Conservation (phyloP, 2,113 vertebrate genomes). For the Spea multiplicata region DNA sequence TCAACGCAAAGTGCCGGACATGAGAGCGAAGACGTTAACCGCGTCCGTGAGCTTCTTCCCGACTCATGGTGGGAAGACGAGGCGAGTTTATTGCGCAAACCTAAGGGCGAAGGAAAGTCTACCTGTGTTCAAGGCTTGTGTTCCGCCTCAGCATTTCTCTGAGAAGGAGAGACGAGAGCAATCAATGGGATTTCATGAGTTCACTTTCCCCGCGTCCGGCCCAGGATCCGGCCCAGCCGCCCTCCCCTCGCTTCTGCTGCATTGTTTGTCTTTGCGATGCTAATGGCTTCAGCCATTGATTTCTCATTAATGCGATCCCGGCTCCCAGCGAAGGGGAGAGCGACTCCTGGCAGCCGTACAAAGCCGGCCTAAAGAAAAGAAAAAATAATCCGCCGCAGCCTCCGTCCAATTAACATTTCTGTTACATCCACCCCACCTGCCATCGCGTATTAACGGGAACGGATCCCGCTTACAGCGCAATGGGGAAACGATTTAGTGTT, state of each 20-base stretch:
- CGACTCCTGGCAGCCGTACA: conserved; percentile 9
- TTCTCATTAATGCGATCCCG: conserved; percentile 13
- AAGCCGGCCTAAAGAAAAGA: conserved; percentile 7
- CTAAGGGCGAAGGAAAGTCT: neutral
- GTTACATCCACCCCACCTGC: too few species aligned
- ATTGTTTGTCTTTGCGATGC: conserved; percentile 9
- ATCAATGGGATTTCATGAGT: conserved; percentile 33
- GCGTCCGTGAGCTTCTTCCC: too few species aligned
- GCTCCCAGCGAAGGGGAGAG: neutral
- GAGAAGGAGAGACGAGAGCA: conserved; percentile 5
- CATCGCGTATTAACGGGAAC: too few species aligned
- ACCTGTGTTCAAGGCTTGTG: neutral
- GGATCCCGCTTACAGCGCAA: too few species aligned
- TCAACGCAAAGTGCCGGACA: too few species aligned
- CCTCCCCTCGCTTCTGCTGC: neutral
- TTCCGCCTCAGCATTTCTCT: neutral
- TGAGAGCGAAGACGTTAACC: too few species aligned
- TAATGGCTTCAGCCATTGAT: conserved; percentile 31
- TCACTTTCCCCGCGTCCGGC: neutral
- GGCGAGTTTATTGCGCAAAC: too few species aligned
- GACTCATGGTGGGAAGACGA: too few species aligned
- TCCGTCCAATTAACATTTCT: neutral
- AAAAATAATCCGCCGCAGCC: neutral
- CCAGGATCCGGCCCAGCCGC: neutral
- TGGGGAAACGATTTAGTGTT: too few species aligned